Conservation (phyloP, 2,113 vertebrate genomes). For the Pandion haliaetus region DNA sequence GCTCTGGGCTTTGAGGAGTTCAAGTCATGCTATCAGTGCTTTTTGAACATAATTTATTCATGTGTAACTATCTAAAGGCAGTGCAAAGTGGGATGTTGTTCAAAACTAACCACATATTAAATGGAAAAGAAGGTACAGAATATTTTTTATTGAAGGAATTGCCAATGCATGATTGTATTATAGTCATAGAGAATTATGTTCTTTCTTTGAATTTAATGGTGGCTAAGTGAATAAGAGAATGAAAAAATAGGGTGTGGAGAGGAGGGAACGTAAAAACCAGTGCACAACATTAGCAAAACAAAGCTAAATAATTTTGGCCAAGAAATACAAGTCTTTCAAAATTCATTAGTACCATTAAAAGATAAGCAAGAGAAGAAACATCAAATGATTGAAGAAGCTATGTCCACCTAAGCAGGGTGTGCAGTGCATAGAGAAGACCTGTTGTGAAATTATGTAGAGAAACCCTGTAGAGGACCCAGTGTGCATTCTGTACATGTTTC, state of each 20-base stretch:
- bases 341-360: background rate
- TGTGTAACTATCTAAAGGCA: constrained; percentile 38
- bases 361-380: background rate
- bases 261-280: background rate
- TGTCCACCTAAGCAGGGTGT: background rate
- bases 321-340: constrained; percentile 37
- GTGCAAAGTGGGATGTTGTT: constrained; percentile 54
- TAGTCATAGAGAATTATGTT: constrained; percentile 32
- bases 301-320: constrained; percentile 42
- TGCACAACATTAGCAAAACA: constrained; percentile 53
- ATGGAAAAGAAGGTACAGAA: constrained; percentile 12
- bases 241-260: constrained; percentile 50
- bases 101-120: constrained; percentile 40
- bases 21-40: background rate
- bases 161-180: constrained; percentile 52
- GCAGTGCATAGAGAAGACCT: background rate
- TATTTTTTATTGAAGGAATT: constrained; percentile 36
- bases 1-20: background rate
- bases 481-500: background rate
- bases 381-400: background rate
- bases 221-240: constrained; percentile 12
- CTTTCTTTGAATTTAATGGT: constrained; percentile 68
- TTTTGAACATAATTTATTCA: constrained; percentile 16
- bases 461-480: background rate
- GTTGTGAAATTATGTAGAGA: background rate